Conservation (phyloP, 2,888 invertebrate species). For the Pristionchus entomophagus region DNA sequence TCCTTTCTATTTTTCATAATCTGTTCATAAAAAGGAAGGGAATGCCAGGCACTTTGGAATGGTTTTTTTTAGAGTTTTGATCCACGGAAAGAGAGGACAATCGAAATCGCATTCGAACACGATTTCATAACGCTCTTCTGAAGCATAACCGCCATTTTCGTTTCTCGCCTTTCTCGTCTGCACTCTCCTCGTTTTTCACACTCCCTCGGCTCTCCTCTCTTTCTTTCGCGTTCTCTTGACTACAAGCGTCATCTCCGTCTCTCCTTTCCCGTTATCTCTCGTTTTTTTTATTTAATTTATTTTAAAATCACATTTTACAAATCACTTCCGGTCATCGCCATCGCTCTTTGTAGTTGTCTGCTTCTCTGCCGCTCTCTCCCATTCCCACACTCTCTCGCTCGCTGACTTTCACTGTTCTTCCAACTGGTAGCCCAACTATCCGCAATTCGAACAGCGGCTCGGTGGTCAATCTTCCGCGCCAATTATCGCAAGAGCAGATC, state of each 20-base stretch:
- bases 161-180: constrained; percentile 9
- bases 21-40: too few relatives aligned
- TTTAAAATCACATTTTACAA: neutral
- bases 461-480: neutral
- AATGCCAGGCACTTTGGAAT: neutral
- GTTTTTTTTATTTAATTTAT: neutral
- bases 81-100: neutral
- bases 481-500: constrained; percentile 35
- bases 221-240: neutral
- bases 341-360: neutral
- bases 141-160: neutral
- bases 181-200: neutral
- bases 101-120: neutral
- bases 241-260: neutral
- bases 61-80: neutral
- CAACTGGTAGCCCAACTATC: constrained; percentile 2
- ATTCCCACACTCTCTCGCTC: neutral
- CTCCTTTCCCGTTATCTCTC: neutral
- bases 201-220: constrained; percentile 1
- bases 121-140: constrained; percentile 25
- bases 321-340: neutral
- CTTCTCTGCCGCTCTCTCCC: neutral
- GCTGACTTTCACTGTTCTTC: constrained; percentile 19
- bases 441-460: neutral
- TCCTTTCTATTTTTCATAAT: too few relatives aligned